Percentiles rank a stretch among this genome's conserved stretches.
phyloP scores from a whole-genome alignment of 2,888 invertebrate genomes.

The Phyllotreta cruciferae region DNA sequence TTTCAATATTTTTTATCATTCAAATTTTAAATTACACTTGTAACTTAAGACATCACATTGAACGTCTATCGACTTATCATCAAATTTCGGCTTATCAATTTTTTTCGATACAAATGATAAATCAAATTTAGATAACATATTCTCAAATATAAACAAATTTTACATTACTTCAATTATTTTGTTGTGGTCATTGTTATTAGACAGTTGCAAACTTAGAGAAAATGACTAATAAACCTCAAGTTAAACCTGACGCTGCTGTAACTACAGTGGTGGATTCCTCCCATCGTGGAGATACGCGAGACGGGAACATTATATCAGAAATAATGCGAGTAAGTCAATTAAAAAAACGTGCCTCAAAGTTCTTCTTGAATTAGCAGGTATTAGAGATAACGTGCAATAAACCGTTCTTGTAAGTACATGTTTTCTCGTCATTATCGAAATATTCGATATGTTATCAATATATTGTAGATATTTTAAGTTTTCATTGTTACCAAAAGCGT shows the following conservation, averaged over 20 bases:
- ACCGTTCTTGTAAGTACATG: too few species aligned
- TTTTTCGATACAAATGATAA: too few species aligned
- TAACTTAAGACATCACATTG: background rate
- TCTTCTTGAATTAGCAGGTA: too few species aligned
- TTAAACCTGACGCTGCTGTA: background rate
- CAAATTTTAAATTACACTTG: background rate
- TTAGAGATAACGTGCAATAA: too few species aligned
- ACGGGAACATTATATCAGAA: constrained; percentile 35
- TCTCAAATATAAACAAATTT: too few species aligned
- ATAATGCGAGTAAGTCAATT: constrained; percentile 30
- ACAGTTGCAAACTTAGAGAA: background rate
- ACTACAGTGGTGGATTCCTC: background rate
- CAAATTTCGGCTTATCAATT: too few species aligned
- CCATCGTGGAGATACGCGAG: constrained; percentile 1
- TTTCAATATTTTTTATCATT: constrained; percentile 7
- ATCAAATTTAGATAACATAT: too few species aligned
- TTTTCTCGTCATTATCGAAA: background rate
- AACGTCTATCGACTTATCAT: too few species aligned
- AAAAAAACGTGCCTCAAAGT: background rate
- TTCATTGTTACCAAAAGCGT: background rate
- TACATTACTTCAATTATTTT: too few species aligned
- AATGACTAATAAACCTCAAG: background rate
- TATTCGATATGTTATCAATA: background rate
- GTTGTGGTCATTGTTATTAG: background rate
- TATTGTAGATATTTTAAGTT: background rate